These are phyloP conservation scores for Siniperca scherzeri DNA, from an alignment of 2,797 vertebrate genomes.

Conservation along the genomic window DNA sequence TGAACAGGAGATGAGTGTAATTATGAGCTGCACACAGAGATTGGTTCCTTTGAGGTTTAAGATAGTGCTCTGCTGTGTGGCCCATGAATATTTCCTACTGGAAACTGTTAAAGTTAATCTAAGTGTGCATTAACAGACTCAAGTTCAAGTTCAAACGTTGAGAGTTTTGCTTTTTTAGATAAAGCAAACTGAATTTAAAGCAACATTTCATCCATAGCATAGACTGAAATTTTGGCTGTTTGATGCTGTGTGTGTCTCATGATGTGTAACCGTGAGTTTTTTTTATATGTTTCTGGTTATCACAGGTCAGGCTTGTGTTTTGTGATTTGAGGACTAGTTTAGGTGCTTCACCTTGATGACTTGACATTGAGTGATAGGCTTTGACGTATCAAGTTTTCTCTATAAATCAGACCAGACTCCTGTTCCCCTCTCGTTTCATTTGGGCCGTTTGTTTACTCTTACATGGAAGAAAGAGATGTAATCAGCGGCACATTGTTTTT, in stretches of 20 bases:
- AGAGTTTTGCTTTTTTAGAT: not conserved
- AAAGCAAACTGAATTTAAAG: not conserved
- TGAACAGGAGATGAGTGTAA: conserved; percentile 44
- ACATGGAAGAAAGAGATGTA: not conserved
- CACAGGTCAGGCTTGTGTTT: conserved; percentile 15
- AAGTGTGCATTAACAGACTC: not conserved
- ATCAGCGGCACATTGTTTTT: conserved; percentile 28
- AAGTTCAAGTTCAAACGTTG: not conserved
- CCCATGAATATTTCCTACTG: conserved; percentile 13
- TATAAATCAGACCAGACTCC: conserved; percentile 40
- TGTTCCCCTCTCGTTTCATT: conserved; percentile 4
- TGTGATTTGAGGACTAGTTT: conserved; percentile 25
- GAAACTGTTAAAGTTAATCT: conserved; percentile 8
- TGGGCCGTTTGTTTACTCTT: not conserved
- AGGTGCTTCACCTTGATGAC: conserved; percentile 68
- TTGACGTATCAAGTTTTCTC: conserved; percentile 41
- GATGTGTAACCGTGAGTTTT: not conserved
- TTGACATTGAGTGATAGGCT: conserved; percentile 69
- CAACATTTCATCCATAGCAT: not conserved
- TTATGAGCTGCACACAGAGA: conserved; percentile 42
- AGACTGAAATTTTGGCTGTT: not conserved
- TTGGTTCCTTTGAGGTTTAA: conserved; percentile 22
- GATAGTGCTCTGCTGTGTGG: conserved; percentile 37
- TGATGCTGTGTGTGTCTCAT: not conserved
- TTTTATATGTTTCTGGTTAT: not conserved